A percentile compares a stretch with the other conserved stretches of the same genome.
These are phyloP conservation scores for Sylvicapra grimmia DNA, from an alignment of 2,113 vertebrate species.

Conservation along the genomic window DNA sequence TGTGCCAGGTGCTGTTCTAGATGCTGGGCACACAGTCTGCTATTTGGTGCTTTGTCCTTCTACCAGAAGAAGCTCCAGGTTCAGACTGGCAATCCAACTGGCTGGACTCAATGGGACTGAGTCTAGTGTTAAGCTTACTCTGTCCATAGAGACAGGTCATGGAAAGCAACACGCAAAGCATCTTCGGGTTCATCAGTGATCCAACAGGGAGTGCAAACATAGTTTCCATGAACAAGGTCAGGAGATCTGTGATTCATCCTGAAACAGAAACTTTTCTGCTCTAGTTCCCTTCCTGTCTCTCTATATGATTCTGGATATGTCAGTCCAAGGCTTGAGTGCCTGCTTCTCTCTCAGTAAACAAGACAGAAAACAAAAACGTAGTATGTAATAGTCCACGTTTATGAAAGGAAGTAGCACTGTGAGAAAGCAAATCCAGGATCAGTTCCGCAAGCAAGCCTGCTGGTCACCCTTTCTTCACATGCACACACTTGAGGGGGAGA, in stretches of 20 bases:
- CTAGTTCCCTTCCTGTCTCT: background rate
- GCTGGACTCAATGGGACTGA: background rate
- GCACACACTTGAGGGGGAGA: background rate
- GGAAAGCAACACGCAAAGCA: background rate
- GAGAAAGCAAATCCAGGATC: background rate
- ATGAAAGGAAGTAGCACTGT: background rate
- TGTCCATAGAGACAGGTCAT: background rate
- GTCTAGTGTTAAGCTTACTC: background rate
- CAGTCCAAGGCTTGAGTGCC: background rate
- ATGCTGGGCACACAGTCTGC: background rate
- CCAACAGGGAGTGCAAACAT: background rate
- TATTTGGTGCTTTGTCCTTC: background rate
- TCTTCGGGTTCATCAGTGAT: background rate
- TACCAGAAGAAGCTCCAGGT: background rate
- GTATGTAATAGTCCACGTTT: background rate
- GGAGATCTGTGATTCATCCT: background rate
- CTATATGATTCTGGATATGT: background rate
- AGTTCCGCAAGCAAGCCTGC: background rate
- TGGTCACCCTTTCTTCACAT: background rate
- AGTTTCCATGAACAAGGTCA: background rate
- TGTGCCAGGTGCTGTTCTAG: background rate
- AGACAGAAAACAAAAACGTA: background rate
- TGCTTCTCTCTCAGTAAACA: background rate
- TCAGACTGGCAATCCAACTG: background rate
- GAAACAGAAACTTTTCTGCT: background rate